Evolutionary conservation across 2,113 vertebrate genomes (phyloP), one percentile per base, ranked within the genome.

Genomic region (Salvelinus fontinalis): DNA sequence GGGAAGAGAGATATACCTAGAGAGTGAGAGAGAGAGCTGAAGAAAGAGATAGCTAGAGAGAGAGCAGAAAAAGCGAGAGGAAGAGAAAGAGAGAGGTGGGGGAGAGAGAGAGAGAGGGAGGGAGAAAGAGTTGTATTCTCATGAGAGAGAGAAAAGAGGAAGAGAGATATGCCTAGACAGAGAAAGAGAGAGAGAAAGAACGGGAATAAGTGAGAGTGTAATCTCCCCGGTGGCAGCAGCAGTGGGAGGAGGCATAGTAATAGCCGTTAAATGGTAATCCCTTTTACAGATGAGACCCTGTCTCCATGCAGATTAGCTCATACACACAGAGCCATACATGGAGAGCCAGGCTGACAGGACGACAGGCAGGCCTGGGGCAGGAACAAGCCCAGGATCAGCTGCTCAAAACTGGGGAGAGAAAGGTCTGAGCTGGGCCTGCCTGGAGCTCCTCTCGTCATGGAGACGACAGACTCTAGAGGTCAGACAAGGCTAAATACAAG

Each of bases 301-400:
- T 67, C 65, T 67, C 65, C 65, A 67, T 67, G 65, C 65, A 67
- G 24, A 67, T 67, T 26, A 67, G 54, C 54, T 57, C 54, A 14
- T 57, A 14, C 54, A 57, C 54, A 57, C 14, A 57, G 54, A 44
- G 39, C 8, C 8, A 39, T 39, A 39, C 39, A 44, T 8, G 39
- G 39, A 44, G 16, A 57, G 54, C 14, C 14, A 57, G 51, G 51
- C 3, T 4, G 51, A 5, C 51, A 54, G 51, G 12, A 5, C 5
- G 31, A 31, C 31, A 31, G 8, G 6, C 51, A 18, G 54, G 16
- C 54, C 54, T 57, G 14, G 54, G 54, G 14, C 54, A 57, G 54
- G 54, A 20, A 57, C 54, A 14, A 20, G 54, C 54, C 54, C 54
- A 18, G 16, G 54, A 57, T 20, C 54, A 57, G 16, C 14, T 5